Evolutionary conservation across 1,140 invertebrate species (phyloP).

Genomic region (Hydropsyche tenuis): DNA sequence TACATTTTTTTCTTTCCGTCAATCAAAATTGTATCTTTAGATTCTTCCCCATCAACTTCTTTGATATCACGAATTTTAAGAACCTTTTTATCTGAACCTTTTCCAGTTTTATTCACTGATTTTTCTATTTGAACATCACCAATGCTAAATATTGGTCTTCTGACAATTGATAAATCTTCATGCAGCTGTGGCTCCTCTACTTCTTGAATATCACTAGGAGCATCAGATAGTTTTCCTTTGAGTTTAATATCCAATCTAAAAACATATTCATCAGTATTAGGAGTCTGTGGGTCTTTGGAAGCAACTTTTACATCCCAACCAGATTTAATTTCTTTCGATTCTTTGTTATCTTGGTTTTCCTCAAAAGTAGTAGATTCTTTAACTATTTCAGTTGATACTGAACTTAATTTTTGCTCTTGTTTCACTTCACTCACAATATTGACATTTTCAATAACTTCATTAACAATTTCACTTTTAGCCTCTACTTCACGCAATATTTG

Average conservation of each 20-base stretch:
- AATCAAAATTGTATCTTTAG: background rate
- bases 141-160: slow-evolving; percentile 53
- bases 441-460: background rate
- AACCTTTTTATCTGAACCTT: background rate
- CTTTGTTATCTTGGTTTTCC: background rate
- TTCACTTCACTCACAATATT: background rate
- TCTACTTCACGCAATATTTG: background rate
- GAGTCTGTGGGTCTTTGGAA: slow-evolving; percentile 52
- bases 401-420: slow-evolving; percentile 22
- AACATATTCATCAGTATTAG: slow-evolving; percentile 58
- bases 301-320: background rate
- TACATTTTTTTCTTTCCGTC: background rate
- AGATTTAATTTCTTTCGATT: background rate
- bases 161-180: slow-evolving; percentile 57
- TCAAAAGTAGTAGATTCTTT: slow-evolving; percentile 32
- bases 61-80: background rate
- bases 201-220: background rate
- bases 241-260: slow-evolving; percentile 55
- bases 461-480: background rate
- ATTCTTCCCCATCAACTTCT: background rate
- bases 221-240: slow-evolving; percentile 20
- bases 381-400: background rate
- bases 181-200: slow-evolving; percentile 33
- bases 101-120: background rate
- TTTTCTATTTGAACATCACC: slow-evolving; percentile 34